Evolutionary conservation across 2,113 vertebrate species (phyloP).

Genomic region (Pogonocichla stellata): DNA sequence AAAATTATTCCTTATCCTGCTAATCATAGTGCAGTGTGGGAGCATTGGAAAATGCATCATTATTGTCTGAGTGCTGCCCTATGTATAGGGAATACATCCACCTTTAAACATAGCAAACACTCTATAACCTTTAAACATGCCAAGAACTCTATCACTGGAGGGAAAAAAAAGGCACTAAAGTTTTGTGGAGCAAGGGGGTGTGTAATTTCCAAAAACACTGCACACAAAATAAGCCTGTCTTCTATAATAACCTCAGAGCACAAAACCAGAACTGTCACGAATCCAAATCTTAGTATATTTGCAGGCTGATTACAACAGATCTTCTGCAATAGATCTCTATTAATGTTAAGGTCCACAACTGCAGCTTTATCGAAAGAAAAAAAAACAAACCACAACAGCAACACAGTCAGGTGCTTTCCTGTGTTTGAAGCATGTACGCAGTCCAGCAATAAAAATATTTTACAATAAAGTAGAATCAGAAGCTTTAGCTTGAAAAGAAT

Average conservation of each 20-base stretch:
- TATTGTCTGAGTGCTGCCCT: not conserved
- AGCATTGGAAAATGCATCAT: not conserved
- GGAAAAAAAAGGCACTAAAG: not conserved
- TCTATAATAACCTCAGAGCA: not conserved
- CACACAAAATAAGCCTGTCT: not conserved
- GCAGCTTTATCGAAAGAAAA: not conserved
- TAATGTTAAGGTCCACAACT: not conserved
- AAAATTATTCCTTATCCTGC: not conserved
- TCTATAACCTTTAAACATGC: not conserved
- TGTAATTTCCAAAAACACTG: not conserved
- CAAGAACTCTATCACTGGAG: not conserved
- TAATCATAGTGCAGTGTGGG: not conserved
- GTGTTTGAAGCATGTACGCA: fast-evolving
- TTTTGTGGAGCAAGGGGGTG: not conserved
- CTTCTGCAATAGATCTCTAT: not conserved
- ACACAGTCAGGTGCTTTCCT: not conserved
- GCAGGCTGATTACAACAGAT: not conserved
- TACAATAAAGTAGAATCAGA: not conserved
- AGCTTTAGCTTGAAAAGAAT: not conserved
- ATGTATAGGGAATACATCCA: not conserved
- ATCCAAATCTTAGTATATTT: not conserved
- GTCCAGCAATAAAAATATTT: not conserved
- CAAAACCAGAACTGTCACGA: not conserved
- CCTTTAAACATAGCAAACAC: not conserved
- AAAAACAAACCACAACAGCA: no score